These are phyloP conservation scores for Verasper variegatus DNA, from an alignment of 2,113 vertebrate species.

Conservation along the genomic window DNA sequence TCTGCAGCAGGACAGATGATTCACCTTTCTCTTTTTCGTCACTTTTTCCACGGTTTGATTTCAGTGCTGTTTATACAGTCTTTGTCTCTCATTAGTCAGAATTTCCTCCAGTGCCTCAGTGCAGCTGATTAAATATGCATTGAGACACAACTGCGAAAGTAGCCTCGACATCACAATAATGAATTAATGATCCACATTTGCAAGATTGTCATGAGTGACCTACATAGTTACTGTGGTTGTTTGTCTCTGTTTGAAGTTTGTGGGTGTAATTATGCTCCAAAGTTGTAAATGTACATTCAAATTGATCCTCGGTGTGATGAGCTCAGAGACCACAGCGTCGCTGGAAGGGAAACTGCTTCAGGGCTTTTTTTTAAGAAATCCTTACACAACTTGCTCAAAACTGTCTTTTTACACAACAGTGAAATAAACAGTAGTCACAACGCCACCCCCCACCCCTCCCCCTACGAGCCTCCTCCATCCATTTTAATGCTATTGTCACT, in stretches of 20 bases:
- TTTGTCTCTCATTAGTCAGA: slow-evolving; percentile 54
- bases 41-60: slow-evolving; percentile 25
- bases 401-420: slow-evolving; percentile 5
- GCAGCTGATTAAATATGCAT: slow-evolving; percentile 69
- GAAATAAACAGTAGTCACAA: neutral
- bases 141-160: slow-evolving; percentile 46
- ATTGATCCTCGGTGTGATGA: slow-evolving; percentile 22
- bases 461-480: neutral
- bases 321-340: slow-evolving; percentile 2
- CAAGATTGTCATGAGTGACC: neutral
- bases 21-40: neutral
- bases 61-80: slow-evolving; percentile 23
- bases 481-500: slow-evolving; percentile 54
- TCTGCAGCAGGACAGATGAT: no score
- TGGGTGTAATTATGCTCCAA: slow-evolving; percentile 26
- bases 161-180: slow-evolving; percentile 49
- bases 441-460: no score
- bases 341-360: slow-evolving; percentile 2
- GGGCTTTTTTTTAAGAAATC: slow-evolving; percentile 10
- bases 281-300: slow-evolving; percentile 28
- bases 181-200: slow-evolving; percentile 17
- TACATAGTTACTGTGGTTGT: slow-evolving; percentile 13
- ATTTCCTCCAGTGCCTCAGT: slow-evolving; percentile 37
- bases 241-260: slow-evolving; percentile 36
- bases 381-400: slow-evolving; percentile 1